Conservation (phyloP, 2,888 invertebrate genomes). For the Cetonia aurata region DNA sequence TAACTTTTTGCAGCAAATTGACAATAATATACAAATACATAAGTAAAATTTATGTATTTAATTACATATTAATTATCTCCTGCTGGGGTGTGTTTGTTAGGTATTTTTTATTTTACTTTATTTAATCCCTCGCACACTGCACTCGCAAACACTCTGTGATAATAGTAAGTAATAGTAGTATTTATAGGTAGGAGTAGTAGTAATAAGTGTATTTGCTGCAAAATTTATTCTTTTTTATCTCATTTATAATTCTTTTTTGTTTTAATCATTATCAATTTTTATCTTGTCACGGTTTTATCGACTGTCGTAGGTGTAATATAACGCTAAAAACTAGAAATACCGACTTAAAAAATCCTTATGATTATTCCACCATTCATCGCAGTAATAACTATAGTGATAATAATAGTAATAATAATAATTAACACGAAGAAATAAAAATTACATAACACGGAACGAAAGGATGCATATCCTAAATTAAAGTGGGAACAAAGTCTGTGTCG, state of each 20-base stretch:
- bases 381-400: background rate
- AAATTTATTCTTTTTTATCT: conserved; percentile 24
- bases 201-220: conserved; percentile 42
- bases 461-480: too few relatives aligned
- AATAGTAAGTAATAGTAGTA: too few relatives aligned
- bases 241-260: background rate
- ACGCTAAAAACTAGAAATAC: conserved; percentile 42
- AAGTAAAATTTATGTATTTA: background rate
- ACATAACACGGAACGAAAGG: background rate
- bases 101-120: background rate
- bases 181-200: too few relatives aligned
- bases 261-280: background rate
- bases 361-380: conserved; percentile 30
- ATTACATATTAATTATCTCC: background rate
- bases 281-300: background rate
- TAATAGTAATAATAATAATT: conserved; percentile 3
- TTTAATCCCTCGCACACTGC: too few relatives aligned
- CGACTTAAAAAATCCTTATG: conserved; percentile 26
- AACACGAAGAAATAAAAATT: background rate
- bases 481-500: too few relatives aligned
- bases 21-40: conserved; percentile 7
- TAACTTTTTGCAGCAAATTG: conserved; percentile 45
- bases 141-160: too few relatives aligned
- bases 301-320: conserved; percentile 8
- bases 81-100: conserved; percentile 1